Evolutionary conservation across 2,888 invertebrate genomes (phyloP).

Genomic region (Paralinhomoeus sp.): DNA sequence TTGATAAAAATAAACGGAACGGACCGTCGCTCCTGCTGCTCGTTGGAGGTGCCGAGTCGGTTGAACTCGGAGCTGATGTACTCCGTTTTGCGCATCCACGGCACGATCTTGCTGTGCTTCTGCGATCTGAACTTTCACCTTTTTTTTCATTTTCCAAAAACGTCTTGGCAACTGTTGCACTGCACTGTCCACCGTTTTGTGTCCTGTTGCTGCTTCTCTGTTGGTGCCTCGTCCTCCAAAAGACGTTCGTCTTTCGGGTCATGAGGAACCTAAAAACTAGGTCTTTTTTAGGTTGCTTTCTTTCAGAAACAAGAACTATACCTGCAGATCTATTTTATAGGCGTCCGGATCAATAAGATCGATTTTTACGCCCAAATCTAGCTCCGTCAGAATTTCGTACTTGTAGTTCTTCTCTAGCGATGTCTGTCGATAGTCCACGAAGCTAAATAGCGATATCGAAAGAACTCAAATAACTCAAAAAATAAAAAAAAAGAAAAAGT

Average conservation of each 20-base stretch:
- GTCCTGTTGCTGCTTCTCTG: too few species aligned
- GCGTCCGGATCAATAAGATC: conserved; percentile 86
- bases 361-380: conserved; percentile 85
- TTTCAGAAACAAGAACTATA: conserved; percentile 1
- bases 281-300: too few species aligned
- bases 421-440: conserved; percentile 85
- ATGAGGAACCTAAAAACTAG: conserved; percentile 3
- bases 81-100: conserved; percentile 91
- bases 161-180: too few species aligned
- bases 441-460: too few species aligned
- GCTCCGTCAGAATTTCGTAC: conserved; percentile 86
- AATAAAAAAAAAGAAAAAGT: too few species aligned
- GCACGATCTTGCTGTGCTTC: conserved; percentile 85
- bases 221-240: too few species aligned
- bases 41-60: conserved; percentile 79
- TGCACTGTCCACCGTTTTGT: too few species aligned
- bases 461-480: too few species aligned
- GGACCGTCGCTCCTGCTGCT: conserved; percentile 69
- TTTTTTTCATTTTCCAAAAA: too few species aligned
- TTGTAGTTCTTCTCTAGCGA: conserved; percentile 62
- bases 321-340: conserved; percentile 43
- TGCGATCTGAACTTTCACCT: too few species aligned
- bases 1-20: not conserved
- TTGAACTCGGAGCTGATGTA: conserved; percentile 98
- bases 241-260: conserved; percentile 76